Evolutionary conservation across 2,888 invertebrate genomes (phyloP), one percentile per base, ranked within the genome.

Genomic region (Eumerus sabulonum): DNA sequence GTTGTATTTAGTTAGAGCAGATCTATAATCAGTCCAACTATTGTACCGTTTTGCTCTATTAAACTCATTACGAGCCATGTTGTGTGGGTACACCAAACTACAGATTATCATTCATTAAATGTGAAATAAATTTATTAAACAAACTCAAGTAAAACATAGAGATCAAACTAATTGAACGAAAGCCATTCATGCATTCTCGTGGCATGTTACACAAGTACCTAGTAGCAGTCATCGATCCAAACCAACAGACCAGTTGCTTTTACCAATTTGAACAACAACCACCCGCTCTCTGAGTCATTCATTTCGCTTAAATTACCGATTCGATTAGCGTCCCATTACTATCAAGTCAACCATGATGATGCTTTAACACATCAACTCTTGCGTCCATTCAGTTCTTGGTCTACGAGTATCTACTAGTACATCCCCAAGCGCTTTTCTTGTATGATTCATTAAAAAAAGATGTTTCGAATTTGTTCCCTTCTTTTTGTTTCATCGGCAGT

Each of bases 381-480:
- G 54, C 53, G 53, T 16, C 54, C 40, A 36, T 18, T 36, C 42
- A 13, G 35, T 60, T 35, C 14, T 38, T 60, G 59, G 50, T 35
- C 27, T 27, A 63, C 18, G 16, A 42, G 9, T 51, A 35, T 40
- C 40, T 40, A 3, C 1, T 40, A 11, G 27, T 27, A 27, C 40
- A 11, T 40, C 40, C 9, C n/a, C n/a, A 40, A 11, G 40, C 50
- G 60, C 56, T 76, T 50, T 48, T 44, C 18, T 73, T 68, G 66
- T 66, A 72, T 72, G 76, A 76, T 60, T 76, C 76, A 76, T 76
- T 66, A 64, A 76, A 64, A 76, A 72, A 66, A 76, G 62, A 72
- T 77, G 76, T 66, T 77, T 76, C 27, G 35, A 77, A 77, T 72
- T 66, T 67, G 72, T 77, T 62, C 60, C 36, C 51, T 57, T 45